Percentiles rank a stretch among this genome's conserved stretches.
These are phyloP conservation scores for Loxodonta africana DNA, from an alignment of 2,113 vertebrate species.

Conservation along the genomic window DNA sequence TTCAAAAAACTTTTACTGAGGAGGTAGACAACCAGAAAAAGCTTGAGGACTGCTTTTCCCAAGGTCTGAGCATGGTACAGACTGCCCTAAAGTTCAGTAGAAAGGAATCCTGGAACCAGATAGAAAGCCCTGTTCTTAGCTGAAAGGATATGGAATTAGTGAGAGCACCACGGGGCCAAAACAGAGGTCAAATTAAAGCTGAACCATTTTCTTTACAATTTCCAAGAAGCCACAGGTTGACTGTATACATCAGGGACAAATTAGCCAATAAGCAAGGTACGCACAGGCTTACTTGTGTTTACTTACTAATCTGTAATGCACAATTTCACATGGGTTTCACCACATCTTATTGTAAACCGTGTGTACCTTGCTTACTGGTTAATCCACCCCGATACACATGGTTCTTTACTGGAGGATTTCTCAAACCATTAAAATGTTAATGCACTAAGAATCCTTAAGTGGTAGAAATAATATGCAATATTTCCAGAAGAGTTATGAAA, in stretches of 20 bases:
- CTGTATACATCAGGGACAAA: too few relatives aligned
- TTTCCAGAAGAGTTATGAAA: not conserved
- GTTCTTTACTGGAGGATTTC: not conserved
- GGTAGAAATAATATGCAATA: not conserved
- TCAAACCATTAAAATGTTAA: not conserved
- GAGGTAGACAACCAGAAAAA: not conserved
- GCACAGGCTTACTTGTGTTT: too few relatives aligned
- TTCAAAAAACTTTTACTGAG: not conserved
- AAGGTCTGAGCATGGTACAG: not conserved
- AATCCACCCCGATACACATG: too few relatives aligned
- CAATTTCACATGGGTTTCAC: too few relatives aligned
- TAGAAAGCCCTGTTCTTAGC: not conserved
- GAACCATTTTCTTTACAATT: not conserved
- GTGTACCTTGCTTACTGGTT: too few relatives aligned
- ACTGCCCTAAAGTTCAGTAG: not conserved
- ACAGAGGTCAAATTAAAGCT: not conserved
- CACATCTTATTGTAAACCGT: too few relatives aligned
- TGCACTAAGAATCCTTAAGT: not conserved
- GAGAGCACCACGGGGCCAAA: not conserved
- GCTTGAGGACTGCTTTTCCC: not conserved
- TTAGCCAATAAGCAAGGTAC: too few relatives aligned
- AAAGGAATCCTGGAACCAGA: not conserved
- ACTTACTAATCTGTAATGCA: too few relatives aligned
- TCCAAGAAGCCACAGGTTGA: not conserved
- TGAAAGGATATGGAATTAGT: too few relatives aligned